Evolutionary conservation across 2,797 vertebrate genomes (phyloP), one percentile per base, ranked within the genome.

Genomic region (Aeoliscus strigatus): DNA sequence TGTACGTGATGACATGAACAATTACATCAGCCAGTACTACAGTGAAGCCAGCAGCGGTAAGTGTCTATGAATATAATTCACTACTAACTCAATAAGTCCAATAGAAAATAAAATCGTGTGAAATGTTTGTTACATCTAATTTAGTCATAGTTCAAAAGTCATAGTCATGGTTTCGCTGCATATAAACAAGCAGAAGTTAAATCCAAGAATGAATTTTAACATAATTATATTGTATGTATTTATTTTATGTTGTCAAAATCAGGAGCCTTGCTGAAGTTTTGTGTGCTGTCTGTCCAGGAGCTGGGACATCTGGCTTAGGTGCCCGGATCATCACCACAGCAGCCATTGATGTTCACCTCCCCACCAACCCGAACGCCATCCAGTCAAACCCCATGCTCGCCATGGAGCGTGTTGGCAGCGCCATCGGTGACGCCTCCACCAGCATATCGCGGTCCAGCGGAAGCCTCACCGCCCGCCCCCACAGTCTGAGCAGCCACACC

Each of bases 11-110:
- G 93, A 94, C 73, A 97, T 97, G 95, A 97, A 98, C 73, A 97
- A 94, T 79, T 97, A 97, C 66, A 92, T 97, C 85, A 94, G 92
- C 32, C 93, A 92, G 33, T 97, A 97, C 80, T 95, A 95, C 87
- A 94, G 84, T 0, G 94, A 94, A 69, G 90, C 90, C 37, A 94
- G 91, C 83, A 93, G 87, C 35, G 94, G 95, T 98, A 83, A 92
- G 93, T 86, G 17, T 52, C 30, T 7, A 9, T 27, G n/a, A 43
- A 36, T 14, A 50, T 1, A 9, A 14, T 15, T 27, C 18, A 21
- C 18, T 21, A n/a, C n/a, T n/a, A n/a, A n/a, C 6, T 21, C 3
- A 21, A 21, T 21, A 21, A 21, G 3, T 21, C 18, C 18, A 21
- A 21, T 21, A 21, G 18, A 21, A 21, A 21, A 21, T 21, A 6